Evolutionary conservation across 2,113 vertebrate genomes (phyloP).

Genomic region (Caranx melampygus): DNA sequence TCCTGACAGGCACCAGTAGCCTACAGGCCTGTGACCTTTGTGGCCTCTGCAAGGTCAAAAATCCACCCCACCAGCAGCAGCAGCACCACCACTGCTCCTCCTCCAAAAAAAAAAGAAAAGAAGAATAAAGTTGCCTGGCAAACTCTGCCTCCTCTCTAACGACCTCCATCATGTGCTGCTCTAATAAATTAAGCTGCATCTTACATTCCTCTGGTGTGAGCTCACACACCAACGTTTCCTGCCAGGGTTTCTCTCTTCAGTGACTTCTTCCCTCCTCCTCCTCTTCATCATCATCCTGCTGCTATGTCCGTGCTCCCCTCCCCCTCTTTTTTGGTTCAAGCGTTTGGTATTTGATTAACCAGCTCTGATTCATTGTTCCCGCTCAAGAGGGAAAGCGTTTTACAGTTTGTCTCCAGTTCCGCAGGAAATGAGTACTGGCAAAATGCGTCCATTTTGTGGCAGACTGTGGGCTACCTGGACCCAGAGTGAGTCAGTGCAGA

Average conservation of each 20-base stretch:
- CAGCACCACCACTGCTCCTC: too few relatives aligned
- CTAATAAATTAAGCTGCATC: slow-evolving; percentile 87
- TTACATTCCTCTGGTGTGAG: slow-evolving; percentile 87
- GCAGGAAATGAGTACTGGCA: not conserved
- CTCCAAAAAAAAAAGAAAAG: slow-evolving; percentile 25
- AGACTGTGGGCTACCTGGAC: not conserved
- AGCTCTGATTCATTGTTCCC: slow-evolving; percentile 39
- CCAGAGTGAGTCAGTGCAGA: not conserved
- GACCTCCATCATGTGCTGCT: slow-evolving; percentile 82
- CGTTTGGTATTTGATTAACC: slow-evolving; percentile 52
- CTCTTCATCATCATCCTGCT: slow-evolving; percentile 5
- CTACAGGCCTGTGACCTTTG: slow-evolving; percentile 73
- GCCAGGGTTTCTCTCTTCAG: slow-evolving; percentile 52
- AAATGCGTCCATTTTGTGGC: too few relatives aligned
- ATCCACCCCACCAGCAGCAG: not conserved
- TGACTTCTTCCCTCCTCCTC: slow-evolving; percentile 32
- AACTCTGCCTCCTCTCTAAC: slow-evolving; percentile 41
- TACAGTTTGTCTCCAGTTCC: not conserved
- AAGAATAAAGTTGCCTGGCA: slow-evolving; percentile 30
- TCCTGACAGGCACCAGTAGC: slow-evolving; percentile 70
- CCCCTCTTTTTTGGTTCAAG: not conserved
- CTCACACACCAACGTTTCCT: slow-evolving; percentile 86
- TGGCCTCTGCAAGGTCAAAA: slow-evolving; percentile 80
- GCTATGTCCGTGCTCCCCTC: slow-evolving; percentile 6
- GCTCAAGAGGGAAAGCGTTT: slow-evolving; percentile 16